Evolutionary conservation across 2,113 vertebrate genomes (phyloP).

Genomic region (Actenoides hombroni): DNA sequence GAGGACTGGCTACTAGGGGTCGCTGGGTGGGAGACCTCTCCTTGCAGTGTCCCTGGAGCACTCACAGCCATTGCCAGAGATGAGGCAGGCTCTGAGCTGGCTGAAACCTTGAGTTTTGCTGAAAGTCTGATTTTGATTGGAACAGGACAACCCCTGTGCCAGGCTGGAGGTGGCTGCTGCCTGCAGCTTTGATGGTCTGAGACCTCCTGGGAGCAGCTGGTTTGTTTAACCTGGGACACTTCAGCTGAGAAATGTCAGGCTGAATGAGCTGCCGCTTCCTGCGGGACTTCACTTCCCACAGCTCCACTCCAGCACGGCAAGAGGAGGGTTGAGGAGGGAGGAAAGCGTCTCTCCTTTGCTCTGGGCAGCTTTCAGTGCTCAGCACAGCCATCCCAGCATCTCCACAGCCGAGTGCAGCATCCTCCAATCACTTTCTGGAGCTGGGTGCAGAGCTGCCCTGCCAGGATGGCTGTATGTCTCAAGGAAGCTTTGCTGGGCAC

Average conservation of each 20-base stretch:
- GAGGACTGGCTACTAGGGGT: not conserved
- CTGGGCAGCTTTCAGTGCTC: not conserved
- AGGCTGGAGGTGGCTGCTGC: not conserved
- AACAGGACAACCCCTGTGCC: accelerated
- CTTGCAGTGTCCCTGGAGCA: not conserved
- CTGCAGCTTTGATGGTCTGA: not conserved
- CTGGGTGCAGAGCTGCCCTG: not conserved
- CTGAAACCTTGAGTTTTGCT: not conserved
- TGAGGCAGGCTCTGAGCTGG: accelerated
- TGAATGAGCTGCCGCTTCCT: not conserved
- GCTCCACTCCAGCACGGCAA: accelerated
- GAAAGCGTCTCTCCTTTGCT: not conserved
- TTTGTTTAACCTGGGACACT: not conserved
- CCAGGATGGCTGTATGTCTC: not conserved
- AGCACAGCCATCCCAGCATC: accelerated
- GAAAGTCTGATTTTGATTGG: not conserved
- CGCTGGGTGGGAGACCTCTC: too few species aligned
- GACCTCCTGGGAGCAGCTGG: accelerated
- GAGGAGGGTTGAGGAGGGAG: not conserved
- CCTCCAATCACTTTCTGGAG: not conserved
- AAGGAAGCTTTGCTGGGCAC: not conserved
- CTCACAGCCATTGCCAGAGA: not conserved
- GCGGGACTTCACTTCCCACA: accelerated
- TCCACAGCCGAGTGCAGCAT: accelerated
- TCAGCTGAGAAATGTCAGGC: not conserved